phyloP scores from a whole-genome alignment of 2,797 vertebrate species.

The Mastacembelus armatus region DNA sequence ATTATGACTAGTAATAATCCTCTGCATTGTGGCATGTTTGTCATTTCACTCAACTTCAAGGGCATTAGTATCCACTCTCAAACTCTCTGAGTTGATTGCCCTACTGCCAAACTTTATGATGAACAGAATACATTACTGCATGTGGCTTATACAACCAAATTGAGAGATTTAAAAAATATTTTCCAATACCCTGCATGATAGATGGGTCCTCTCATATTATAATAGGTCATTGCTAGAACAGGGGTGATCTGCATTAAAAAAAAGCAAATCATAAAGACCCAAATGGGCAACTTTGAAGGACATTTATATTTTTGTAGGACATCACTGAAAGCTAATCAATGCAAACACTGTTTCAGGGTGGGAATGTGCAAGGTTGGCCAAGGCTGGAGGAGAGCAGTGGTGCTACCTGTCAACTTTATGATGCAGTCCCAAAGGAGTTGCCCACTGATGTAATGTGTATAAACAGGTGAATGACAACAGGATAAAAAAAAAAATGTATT shows the following conservation, averaged over 20 bases:
- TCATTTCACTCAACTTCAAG: conserved; percentile 52
- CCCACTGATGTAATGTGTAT: conserved; percentile 63
- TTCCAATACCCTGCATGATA: conserved; percentile 3
- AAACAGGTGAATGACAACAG: conserved; percentile 63
- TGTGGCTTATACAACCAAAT: conserved; percentile 48
- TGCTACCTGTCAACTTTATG: conserved; percentile 55
- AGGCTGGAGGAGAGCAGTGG: conserved; percentile 33
- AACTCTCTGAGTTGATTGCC: conserved; percentile 51
- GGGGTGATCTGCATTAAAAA: conserved; percentile 2
- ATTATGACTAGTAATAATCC: conserved; percentile 32
- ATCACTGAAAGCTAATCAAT: conserved; percentile 63
- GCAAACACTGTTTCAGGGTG: conserved; percentile 56
- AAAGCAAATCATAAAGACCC: conserved; percentile 6
- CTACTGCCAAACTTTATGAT: conserved; percentile 48
- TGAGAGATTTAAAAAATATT: conserved; percentile 20
- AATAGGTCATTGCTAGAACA: conserved; percentile 25
- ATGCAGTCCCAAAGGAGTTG: conserved; percentile 43
- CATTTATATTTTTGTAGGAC: conserved; percentile 38
- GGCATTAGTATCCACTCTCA: conserved; percentile 39
- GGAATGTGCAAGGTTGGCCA: conserved; percentile 52
- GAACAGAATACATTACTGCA: conserved; percentile 42
- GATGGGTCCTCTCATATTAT: conserved; percentile 27
- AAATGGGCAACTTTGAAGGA: conserved; percentile 41
- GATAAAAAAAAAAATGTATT: conserved; percentile 16
- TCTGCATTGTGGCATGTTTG: conserved; percentile 32